Evolutionary conservation across 1,140 invertebrate genomes (phyloP).

Genomic region (Drosophila albomicans): DNA sequence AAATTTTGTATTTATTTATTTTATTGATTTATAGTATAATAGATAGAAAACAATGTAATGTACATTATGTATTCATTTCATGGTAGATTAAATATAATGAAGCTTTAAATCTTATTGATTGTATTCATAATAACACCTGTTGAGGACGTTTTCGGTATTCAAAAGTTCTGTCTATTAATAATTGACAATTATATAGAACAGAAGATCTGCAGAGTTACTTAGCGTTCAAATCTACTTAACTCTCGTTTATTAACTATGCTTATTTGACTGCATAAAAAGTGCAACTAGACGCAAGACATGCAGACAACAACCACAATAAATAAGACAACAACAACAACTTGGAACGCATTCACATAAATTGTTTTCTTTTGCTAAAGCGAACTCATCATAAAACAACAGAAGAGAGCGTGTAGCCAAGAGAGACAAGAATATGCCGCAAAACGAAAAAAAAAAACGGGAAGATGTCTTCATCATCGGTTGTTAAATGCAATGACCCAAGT

Average conservation of each 20-base stretch:
- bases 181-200: too few species aligned
- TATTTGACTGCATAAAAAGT: constrained; percentile 15
- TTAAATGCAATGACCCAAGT: constrained; percentile 66
- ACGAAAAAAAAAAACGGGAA: constrained; percentile 58
- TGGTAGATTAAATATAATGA: too few species aligned
- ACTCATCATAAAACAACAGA: constrained; percentile 49
- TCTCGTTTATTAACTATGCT: constrained; percentile 12
- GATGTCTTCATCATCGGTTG: constrained; percentile 76
- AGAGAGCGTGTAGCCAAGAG: constrained; percentile 7
- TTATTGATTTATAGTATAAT: too few species aligned
- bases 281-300: constrained; percentile 3
- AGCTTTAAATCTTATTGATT: too few species aligned
- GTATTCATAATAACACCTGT: too few species aligned
- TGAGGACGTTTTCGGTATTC: too few species aligned
- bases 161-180: too few species aligned
- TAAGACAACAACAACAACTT: constrained; percentile 13
- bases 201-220: too few species aligned
- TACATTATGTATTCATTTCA: too few species aligned
- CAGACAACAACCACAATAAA: background rate
- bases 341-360: constrained; percentile 73
- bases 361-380: constrained; percentile 46
- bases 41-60: too few species aligned
- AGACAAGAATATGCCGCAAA: constrained; percentile 40
- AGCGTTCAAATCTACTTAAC: background rate
- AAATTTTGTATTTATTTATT: too few species aligned